A percentile compares a stretch with the other conserved stretches of the same genome.
Conservation (phyloP, 2,888 invertebrate species). For the Meteorus colon region DNA sequence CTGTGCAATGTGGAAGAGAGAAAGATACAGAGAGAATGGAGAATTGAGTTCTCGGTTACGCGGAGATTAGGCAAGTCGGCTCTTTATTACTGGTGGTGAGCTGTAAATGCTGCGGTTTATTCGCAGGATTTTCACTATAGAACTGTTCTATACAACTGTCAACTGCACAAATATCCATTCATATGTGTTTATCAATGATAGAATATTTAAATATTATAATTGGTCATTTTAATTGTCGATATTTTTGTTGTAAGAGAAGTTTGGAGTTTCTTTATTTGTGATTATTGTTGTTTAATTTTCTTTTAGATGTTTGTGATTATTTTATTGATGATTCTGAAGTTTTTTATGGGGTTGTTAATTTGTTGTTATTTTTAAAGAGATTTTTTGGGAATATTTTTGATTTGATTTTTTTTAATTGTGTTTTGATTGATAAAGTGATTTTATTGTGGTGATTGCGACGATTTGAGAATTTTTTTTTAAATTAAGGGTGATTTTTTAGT, state of each 20-base stretch:
- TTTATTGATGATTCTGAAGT: no score
- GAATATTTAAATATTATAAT: not conserved
- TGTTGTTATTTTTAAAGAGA: no score
- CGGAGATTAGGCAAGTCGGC: conserved; percentile 53
- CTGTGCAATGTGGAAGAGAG: conserved; percentile 2
- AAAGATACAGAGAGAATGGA: conserved; percentile 7
- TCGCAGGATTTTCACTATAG: conserved; percentile 46
- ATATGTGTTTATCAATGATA: not conserved
- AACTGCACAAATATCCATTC: not conserved
- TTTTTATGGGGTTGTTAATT: no score
- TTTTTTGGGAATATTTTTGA: no score
- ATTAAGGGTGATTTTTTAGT: no score
- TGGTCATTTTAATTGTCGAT: not conserved
- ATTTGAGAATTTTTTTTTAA: no score
- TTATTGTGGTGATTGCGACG: no score
- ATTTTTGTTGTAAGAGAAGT: not conserved
- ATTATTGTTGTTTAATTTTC: not conserved
- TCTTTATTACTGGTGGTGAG: conserved; percentile 48
- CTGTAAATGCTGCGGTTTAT: conserved; percentile 53
- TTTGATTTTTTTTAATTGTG: no score
- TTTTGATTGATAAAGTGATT: no score
- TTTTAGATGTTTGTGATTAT: not conserved
- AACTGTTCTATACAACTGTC: not conserved
- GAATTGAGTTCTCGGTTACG: conserved; percentile 11
- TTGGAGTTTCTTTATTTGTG: not conserved